A percentile compares a stretch with the other conserved stretches of the same genome.
These are phyloP conservation scores for Aphelenchoides bicaudatus DNA, from an alignment of 2,888 invertebrate genomes.

Conservation along the genomic window DNA sequence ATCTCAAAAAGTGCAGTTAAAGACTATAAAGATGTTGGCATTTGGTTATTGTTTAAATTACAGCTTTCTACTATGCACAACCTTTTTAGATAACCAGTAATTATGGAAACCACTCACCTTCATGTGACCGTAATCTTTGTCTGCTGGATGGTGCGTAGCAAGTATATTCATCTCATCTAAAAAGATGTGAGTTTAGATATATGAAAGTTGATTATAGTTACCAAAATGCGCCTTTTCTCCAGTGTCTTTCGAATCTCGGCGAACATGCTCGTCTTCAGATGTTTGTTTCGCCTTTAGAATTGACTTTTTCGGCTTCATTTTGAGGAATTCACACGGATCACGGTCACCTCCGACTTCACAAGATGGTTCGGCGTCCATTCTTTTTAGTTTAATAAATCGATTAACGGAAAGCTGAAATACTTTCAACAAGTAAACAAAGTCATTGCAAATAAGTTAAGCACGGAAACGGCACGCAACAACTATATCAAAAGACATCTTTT, in stretches of 20 bases:
- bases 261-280: conserved; percentile 33
- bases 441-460: too few relatives aligned
- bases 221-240: conserved; percentile 56
- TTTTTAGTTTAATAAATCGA: too few relatives aligned
- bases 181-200: too few relatives aligned
- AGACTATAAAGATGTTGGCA: conserved; percentile 18
- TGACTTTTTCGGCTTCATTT: conserved; percentile 58
- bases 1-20: too few relatives aligned
- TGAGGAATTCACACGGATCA: conserved; percentile 56
- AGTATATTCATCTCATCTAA: conserved; percentile 98
- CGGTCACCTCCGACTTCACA: conserved; percentile 26
- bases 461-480: too few relatives aligned
- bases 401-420: too few relatives aligned
- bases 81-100: too few relatives aligned
- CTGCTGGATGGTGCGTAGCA: conserved; percentile 91
- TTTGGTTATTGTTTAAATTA: conserved; percentile 6
- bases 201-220: too few relatives aligned
- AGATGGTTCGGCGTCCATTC: background rate
- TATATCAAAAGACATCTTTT: too few relatives aligned
- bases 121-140: conserved; percentile 99
- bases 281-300: conserved; percentile 56
- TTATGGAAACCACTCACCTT: conserved; percentile 67
- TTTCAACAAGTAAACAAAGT: too few relatives aligned
- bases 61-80: too few relatives aligned
- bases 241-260: conserved; percentile 40